Base-by-base conservation (phyloP, 2,797 vertebrate genomes). In the Borostomias antarcticus region DNA sequence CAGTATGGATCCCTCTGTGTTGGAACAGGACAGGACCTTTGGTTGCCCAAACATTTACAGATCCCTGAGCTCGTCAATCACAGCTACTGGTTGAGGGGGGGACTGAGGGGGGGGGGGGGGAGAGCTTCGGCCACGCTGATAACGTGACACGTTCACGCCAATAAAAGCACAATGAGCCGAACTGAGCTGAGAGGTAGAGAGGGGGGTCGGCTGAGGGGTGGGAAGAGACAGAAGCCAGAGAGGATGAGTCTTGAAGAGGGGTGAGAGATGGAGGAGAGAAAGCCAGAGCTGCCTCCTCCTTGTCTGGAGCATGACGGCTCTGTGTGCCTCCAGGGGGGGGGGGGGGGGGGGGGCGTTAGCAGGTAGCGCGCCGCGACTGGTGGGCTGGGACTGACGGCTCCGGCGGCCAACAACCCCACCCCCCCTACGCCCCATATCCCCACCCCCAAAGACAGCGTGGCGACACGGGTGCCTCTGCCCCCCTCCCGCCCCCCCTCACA, bases 361-460 rank as follows among this genome's bases (percentile, higher is more conserved):
- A 79, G 83, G 81, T 81, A 84, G 72, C 79, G 76, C 62, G 77
- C 72, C 74, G 68, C 76, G 28, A 78, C 71, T 51, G 70, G 73
- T 74, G 71, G 37, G 28, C 66, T 78, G 75, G 86, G 81, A 87
- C 76, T 84, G 85, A 86, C 86, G 85, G 80, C 73, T 80, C 35
- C 29, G 63, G 64, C 68, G 77, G 66, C 77, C 60, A 62, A 64
- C 32, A 52, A 58, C 54, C 43, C 47, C 43, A 13, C 56, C 33
- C 68, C 60, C 13, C 35, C 21, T n/a, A 11, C 53, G 29, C 72
- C 30, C 29, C 40, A 21, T 28, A 37, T 45, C 40, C 33, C 33
- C 30, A 54, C 78, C 68, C 69, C 30, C 40, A 26, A 52, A 74
- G 72, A 77, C 77, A 60, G 26, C 17, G 28, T 6, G 57, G 74